These are phyloP conservation scores for Calidris pygmaea DNA, from an alignment of 2,113 vertebrate genomes.

Conservation along the genomic window DNA sequence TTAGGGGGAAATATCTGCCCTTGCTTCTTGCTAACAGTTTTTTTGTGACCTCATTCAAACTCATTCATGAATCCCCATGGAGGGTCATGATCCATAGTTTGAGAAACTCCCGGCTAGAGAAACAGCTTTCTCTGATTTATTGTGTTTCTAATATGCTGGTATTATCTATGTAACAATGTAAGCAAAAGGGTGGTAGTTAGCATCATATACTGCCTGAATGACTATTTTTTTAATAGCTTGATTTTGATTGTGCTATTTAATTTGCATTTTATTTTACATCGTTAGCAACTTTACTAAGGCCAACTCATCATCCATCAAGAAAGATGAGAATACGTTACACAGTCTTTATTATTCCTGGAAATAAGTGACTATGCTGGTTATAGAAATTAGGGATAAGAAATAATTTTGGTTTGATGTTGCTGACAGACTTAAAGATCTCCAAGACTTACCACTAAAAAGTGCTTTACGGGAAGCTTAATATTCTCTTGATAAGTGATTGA, in stretches of 20 bases:
- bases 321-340: slow-evolving; percentile 40
- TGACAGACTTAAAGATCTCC: slow-evolving; percentile 6
- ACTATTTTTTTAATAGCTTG: slow-evolving; percentile 45
- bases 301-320: slow-evolving; percentile 26
- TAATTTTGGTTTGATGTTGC: slow-evolving; percentile 14
- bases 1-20: background rate
- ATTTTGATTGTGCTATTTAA: slow-evolving; percentile 62
- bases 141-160: background rate
- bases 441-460: background rate
- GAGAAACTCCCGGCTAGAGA: background rate
- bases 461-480: slow-evolving; percentile 28
- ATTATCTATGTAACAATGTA: background rate
- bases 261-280: slow-evolving; percentile 62
- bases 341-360: slow-evolving; percentile 53
- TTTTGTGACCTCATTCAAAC: slow-evolving; percentile 13
- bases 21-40: background rate
- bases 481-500: slow-evolving; percentile 23
- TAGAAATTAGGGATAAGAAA: background rate
- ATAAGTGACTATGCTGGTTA: background rate
- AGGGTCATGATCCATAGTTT: slow-evolving; percentile 3
- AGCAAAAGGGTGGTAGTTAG: background rate
- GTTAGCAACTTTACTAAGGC: slow-evolving; percentile 45
- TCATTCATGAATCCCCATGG: background rate
- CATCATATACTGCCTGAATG: background rate
- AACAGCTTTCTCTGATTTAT: slow-evolving; percentile 13